phyloP scores from a whole-genome alignment of 2,113 vertebrate species.

The Trogon melanurus region DNA sequence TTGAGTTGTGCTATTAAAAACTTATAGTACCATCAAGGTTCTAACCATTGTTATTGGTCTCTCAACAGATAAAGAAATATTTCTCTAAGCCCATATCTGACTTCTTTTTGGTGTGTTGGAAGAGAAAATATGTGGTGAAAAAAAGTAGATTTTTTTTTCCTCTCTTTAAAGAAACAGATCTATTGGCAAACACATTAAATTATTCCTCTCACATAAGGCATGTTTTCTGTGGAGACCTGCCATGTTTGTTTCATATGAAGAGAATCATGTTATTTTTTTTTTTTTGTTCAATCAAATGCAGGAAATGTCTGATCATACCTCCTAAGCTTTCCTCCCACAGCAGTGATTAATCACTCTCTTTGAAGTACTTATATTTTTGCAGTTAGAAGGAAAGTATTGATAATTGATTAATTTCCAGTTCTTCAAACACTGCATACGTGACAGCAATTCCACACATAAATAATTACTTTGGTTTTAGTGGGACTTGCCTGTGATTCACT shows the following conservation, averaged over 20 bases:
- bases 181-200: background rate
- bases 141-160: background rate
- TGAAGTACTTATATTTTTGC: background rate
- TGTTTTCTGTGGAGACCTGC: constrained; percentile 25
- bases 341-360: constrained; percentile 11
- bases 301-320: constrained; percentile 15
- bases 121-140: background rate
- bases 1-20: background rate
- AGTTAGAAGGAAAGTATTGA: constrained; percentile 6
- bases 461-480: background rate
- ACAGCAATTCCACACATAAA: background rate
- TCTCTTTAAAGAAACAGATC: background rate
- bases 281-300: background rate
- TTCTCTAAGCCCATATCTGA: background rate
- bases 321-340: background rate
- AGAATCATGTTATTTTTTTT: background rate
- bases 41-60: background rate
- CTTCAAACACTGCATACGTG: background rate
- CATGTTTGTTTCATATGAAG: constrained; percentile 18
- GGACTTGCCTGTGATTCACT: background rate
- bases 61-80: background rate
- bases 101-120: background rate
- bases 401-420: background rate
- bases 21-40: background rate
- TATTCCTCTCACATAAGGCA: background rate